Conservation (phyloP, 2,888 invertebrate genomes). For the Odontocolon sp. region DNA sequence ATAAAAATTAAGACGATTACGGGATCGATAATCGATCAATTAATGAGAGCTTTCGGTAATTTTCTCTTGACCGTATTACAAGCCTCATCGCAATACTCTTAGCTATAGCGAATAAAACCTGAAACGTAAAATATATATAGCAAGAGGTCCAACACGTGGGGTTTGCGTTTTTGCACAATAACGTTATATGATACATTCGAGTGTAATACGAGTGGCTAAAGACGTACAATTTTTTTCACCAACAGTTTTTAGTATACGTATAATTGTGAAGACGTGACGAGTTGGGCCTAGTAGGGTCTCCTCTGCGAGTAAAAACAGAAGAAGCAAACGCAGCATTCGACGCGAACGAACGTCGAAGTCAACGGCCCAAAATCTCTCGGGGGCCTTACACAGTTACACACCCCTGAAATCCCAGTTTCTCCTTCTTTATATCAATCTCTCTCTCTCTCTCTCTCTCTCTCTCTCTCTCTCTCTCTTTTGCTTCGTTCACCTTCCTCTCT, state of each 20-base stretch:
- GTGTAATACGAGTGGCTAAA: constrained; percentile 40
- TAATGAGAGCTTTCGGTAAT: no score
- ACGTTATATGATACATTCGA: constrained; percentile 28
- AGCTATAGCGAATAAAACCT: background rate
- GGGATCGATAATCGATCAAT: no score
- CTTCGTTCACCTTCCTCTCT: constrained; percentile 33
- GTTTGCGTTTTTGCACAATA: constrained; percentile 17
- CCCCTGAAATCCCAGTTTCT: constrained; percentile 50
- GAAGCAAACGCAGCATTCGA: background rate
- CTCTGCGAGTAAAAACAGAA: background rate
- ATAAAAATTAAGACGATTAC: no score
- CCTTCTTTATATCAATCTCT: constrained; percentile 22
- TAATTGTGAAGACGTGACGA: constrained; percentile 40
- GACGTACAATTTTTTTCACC: background rate
- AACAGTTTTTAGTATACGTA: background rate
- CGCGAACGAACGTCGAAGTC: constrained; percentile 18
- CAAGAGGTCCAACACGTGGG: background rate
- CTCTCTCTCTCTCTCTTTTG: constrained; percentile 31
- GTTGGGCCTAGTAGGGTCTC: background rate
- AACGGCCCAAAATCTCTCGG: constrained; percentile 18
- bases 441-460: constrained; percentile 23
- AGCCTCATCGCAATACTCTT: no score
- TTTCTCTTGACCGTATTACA: no score
- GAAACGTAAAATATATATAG: background rate
- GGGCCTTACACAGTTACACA: constrained; percentile 42